These are phyloP conservation scores for Montipora capricornis DNA, from an alignment of 64 coral and sea anemone species.

Conservation along the genomic window DNA sequence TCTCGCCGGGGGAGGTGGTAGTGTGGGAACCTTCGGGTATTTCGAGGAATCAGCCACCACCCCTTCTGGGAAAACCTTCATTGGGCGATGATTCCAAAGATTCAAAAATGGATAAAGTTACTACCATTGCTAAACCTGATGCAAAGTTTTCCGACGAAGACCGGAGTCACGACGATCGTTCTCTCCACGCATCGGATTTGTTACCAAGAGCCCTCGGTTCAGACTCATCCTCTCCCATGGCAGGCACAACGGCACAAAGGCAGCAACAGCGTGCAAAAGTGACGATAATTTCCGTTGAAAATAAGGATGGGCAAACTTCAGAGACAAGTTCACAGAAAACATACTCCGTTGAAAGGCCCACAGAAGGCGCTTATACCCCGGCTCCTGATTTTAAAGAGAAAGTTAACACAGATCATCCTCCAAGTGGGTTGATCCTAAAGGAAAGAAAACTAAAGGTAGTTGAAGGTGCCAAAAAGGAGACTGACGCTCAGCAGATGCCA, in stretches of 20 bases:
- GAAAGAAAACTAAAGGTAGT: not conserved
- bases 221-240: not conserved
- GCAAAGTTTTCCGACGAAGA: slow-evolving; percentile 3
- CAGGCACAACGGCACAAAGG: too few species aligned
- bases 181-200: slow-evolving; percentile 79
- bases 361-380: not conserved
- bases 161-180: slow-evolving; percentile 52
- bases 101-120: not conserved
- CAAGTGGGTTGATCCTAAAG: not conserved
- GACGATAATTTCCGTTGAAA: slow-evolving; percentile 17
- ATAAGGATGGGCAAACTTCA: not conserved
- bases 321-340: slow-evolving; percentile 24
- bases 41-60: not conserved
- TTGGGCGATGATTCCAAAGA: not conserved
- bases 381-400: not conserved
- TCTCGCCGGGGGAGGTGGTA: slow-evolving; percentile 31
- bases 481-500: not conserved
- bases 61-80: not conserved
- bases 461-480: not conserved
- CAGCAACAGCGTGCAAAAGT: not conserved
- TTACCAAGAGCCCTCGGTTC: slow-evolving; percentile 40
- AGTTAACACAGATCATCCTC: too few species aligned
- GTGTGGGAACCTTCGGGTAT: not conserved
- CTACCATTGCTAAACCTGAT: not conserved
- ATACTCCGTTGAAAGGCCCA: not conserved